Evolutionary conservation across 2,797 vertebrate species (phyloP).

Genomic region (Clarias platycephalus): DNA sequence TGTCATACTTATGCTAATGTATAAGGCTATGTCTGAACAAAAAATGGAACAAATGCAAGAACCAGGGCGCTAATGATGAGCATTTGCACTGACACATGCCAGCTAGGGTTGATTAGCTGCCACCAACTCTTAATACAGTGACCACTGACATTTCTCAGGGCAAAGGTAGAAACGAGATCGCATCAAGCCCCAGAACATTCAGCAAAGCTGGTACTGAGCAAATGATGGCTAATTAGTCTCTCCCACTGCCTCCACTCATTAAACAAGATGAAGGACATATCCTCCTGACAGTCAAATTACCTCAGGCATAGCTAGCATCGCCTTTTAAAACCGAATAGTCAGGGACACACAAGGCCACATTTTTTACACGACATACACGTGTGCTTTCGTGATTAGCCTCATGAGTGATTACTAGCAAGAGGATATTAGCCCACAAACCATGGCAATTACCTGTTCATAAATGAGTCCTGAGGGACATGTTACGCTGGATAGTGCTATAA

Average conservation of each 20-base stretch:
- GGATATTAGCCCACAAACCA: conserved; percentile 26
- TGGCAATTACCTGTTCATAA: conserved; percentile 36
- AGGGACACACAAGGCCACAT: conserved; percentile 11
- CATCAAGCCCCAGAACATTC: conserved; percentile 47
- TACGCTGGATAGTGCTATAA: conserved; percentile 43
- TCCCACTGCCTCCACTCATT: conserved; percentile 57
- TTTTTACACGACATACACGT: conserved; percentile 19
- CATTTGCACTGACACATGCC: conserved; percentile 49
- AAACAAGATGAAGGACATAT: conserved; percentile 56
- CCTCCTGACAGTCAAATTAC: conserved; percentile 55
- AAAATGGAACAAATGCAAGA: conserved; percentile 21
- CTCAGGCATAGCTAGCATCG: conserved; percentile 46
- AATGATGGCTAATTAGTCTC: conserved; percentile 59
- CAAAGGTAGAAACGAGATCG: conserved; percentile 43
- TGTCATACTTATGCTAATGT: conserved; percentile 25
- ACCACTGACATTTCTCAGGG: conserved; percentile 58
- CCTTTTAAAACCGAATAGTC: conserved; percentile 39
- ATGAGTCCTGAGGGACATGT: conserved; percentile 38
- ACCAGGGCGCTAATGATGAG: conserved; percentile 47
- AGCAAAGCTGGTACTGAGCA: conserved; percentile 49
- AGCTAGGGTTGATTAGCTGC: conserved; percentile 50
- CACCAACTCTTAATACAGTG: conserved; percentile 52
- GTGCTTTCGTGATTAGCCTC: conserved; percentile 38
- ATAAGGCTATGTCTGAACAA: conserved; percentile 17
- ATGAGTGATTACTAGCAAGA: conserved; percentile 40